Conservation (phyloP, 64 coral and sea anemone genomes). For the Montipora sp. region DNA sequence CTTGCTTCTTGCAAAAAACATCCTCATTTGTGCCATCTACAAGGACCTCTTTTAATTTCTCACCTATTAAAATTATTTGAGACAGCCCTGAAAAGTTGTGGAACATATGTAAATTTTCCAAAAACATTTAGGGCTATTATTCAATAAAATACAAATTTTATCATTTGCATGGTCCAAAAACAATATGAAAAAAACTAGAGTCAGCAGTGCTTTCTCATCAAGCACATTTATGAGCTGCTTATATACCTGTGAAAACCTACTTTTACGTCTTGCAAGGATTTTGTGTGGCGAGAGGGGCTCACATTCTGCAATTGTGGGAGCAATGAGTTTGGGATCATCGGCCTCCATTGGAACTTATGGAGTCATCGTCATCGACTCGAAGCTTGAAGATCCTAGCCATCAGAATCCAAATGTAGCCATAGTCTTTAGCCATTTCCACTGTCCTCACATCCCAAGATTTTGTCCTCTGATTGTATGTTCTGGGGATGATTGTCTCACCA, state of each 20-base stretch:
- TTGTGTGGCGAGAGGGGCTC: background rate
- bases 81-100: no score
- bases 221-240: background rate
- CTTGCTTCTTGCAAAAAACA: no score
- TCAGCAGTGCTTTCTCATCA: background rate
- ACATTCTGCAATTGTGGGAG: background rate
- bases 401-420: conserved; percentile 15
- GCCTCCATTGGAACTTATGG: background rate
- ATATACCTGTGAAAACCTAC: background rate
- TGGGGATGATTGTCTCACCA: background rate
- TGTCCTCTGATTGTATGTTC: conserved; percentile 6
- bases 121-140: background rate
- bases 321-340: background rate
- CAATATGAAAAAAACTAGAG: background rate
- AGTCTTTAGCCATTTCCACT: conserved; percentile 1
- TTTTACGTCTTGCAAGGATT: background rate
- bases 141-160: background rate
- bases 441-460: conserved; percentile 28
- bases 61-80: no score
- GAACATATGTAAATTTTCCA: background rate
- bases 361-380: conserved; percentile 5
- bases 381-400: conserved; percentile 21
- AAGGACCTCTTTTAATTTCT: no score
- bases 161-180: no score
- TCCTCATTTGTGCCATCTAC: no score